These are phyloP conservation scores for Deilephila elpenor DNA, from an alignment of 2,888 invertebrate species.

Conservation along the genomic window DNA sequence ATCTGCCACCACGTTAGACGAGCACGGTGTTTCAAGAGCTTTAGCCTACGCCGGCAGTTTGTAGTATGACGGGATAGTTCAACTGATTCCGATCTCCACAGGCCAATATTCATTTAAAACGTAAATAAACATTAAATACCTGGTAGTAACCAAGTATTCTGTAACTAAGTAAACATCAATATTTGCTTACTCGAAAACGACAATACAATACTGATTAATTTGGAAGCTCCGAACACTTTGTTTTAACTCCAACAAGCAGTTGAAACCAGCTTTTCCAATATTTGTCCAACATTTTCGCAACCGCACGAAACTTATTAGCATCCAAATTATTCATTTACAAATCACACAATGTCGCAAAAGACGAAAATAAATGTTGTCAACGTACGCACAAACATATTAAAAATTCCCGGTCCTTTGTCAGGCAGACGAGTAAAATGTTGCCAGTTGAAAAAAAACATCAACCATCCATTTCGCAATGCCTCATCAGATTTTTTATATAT, in stretches of 20 bases:
- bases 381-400: slow-evolving; percentile 66
- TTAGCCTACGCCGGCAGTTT: too few species aligned
- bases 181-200: not conserved
- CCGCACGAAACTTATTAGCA: slow-evolving; percentile 62
- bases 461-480: slow-evolving; percentile 66
- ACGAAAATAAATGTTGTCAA: slow-evolving; percentile 64
- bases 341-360: slow-evolving; percentile 59
- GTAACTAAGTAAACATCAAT: not conserved
- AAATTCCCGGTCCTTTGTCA: slow-evolving; percentile 64
- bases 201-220: slow-evolving; percentile 7
- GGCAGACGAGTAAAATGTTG: slow-evolving; percentile 66
- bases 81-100: too few species aligned
- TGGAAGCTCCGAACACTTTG: slow-evolving; percentile 6
- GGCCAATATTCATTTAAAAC: too few species aligned
- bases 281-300: slow-evolving; percentile 24
- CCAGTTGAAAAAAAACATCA: slow-evolving; percentile 49
- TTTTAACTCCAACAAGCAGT: not conserved
- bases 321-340: slow-evolving; percentile 74
- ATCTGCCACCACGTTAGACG: too few species aligned
- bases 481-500: slow-evolving; percentile 72
- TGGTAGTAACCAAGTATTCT: not conserved
- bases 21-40: too few species aligned
- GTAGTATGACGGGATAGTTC: too few species aligned
- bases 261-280: slow-evolving; percentile 16
- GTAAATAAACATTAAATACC: not conserved